Conservation (phyloP, 2,888 invertebrate species). For the Herminia tarsipennalis region DNA sequence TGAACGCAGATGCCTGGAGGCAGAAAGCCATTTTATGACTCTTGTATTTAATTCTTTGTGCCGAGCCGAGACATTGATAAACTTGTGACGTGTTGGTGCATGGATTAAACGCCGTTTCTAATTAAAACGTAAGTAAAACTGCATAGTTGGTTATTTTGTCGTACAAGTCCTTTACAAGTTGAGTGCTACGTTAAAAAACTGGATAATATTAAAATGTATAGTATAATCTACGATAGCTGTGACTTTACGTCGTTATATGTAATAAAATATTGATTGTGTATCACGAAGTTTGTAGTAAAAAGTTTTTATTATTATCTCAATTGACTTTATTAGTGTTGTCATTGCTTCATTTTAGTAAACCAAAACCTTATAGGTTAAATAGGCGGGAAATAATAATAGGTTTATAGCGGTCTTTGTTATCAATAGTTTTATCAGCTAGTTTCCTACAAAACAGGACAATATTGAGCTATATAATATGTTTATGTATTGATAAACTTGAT, state of each 20-base stretch:
- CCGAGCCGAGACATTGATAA: conserved; percentile 40
- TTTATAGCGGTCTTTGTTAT: no score
- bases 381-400: no score
- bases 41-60: conserved; percentile 43
- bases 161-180: no score
- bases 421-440: no score
- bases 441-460: no score
- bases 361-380: no score
- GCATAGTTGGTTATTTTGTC: background rate
- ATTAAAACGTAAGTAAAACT: conserved; percentile 34
- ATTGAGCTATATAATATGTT: no score
- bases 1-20: conserved; percentile 38
- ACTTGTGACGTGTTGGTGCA: conserved; percentile 57
- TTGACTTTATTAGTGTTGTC: conserved; percentile 1
- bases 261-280: no score
- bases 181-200: no score
- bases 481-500: no score
- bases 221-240: background rate
- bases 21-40: conserved; percentile 52
- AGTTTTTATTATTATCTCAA: background rate
- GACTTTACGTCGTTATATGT: background rate
- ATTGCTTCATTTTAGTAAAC: background rate
- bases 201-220: no score
- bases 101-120: conserved; percentile 25
- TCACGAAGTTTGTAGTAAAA: no score